Conservation (phyloP, 2,113 vertebrate species). For the Sylvia atricapilla region DNA sequence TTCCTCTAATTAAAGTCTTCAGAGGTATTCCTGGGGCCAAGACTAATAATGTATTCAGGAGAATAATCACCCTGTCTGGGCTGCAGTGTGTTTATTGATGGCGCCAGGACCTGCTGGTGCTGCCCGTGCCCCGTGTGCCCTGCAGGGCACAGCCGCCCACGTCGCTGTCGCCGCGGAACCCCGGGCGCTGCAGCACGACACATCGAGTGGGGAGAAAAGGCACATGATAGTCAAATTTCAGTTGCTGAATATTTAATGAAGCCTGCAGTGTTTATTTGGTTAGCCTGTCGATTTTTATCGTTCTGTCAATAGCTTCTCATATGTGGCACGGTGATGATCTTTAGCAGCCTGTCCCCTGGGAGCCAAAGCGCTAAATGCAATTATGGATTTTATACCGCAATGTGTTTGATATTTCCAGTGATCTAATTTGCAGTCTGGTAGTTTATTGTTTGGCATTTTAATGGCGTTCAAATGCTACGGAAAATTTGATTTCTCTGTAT, state of each 20-base stretch:
- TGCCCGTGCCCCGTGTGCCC: slow-evolving; percentile 70
- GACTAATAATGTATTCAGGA: slow-evolving; percentile 62
- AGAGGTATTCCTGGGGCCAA: slow-evolving; percentile 50
- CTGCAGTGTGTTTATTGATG: slow-evolving; percentile 50
- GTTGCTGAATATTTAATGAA: slow-evolving; percentile 99
- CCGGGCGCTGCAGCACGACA: slow-evolving; percentile 55
- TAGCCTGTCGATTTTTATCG: slow-evolving; percentile 99
- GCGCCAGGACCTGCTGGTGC: slow-evolving; percentile 69
- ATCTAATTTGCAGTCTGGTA: slow-evolving; percentile 99
- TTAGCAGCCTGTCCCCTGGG: slow-evolving; percentile 92
- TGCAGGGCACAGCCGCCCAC: slow-evolving; percentile 76
- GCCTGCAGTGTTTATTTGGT: slow-evolving; percentile 96
- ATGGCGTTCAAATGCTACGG: slow-evolving; percentile 98
- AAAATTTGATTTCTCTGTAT: slow-evolving; percentile 99
- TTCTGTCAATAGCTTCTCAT: slow-evolving; percentile 99
- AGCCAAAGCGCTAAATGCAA: slow-evolving; percentile 95
- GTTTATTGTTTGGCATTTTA: slow-evolving; percentile 99
- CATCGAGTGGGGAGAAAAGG: slow-evolving; percentile 23
- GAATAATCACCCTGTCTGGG: slow-evolving; percentile 48
- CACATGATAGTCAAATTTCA: slow-evolving; percentile 90
- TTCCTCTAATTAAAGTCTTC: slow-evolving; percentile 73
- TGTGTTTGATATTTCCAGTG: slow-evolving; percentile 99
- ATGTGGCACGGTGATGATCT: slow-evolving; percentile 94
- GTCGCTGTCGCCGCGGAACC: slow-evolving; percentile 69
- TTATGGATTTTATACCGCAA: slow-evolving; percentile 99